Evolutionary conservation across 2,888 invertebrate species (phyloP).

Genomic region (Drosophila rubida): DNA sequence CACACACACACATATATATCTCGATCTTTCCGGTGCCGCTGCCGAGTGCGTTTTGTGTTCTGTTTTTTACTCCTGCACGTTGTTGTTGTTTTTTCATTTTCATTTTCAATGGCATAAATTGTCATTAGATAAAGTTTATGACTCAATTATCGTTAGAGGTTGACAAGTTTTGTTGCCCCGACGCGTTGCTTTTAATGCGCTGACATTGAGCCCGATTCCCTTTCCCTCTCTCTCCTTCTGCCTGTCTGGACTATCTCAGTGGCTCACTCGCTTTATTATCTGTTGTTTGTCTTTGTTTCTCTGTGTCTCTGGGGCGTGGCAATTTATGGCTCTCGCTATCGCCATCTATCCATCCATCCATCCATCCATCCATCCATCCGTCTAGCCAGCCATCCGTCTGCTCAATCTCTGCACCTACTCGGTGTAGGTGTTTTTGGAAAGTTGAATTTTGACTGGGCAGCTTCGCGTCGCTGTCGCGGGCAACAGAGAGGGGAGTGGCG

Average conservation of each 20-base stretch:
- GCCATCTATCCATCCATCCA: slow-evolving; percentile 25
- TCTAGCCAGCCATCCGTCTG: slow-evolving; percentile 26
- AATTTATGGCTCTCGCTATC: slow-evolving; percentile 43
- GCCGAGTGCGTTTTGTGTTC: slow-evolving; percentile 37
- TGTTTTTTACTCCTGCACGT: background rate
- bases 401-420: slow-evolving; percentile 42
- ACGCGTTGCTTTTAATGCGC: slow-evolving; percentile 60
- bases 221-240: background rate
- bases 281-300: slow-evolving; percentile 31
- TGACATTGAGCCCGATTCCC: slow-evolving; percentile 63
- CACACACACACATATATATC: slow-evolving; percentile 18
- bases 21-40: slow-evolving; percentile 59
- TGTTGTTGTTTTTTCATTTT: slow-evolving; percentile 38
- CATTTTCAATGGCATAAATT: slow-evolving; percentile 74
- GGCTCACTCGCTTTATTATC: slow-evolving; percentile 29
- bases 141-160: slow-evolving; percentile 77
- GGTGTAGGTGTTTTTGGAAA: slow-evolving; percentile 40
- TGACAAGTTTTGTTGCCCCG: slow-evolving; percentile 64
- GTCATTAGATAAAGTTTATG: slow-evolving; percentile 79
- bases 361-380: slow-evolving; percentile 5
- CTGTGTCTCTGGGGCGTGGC: slow-evolving; percentile 53
- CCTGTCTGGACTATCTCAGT: background rate
- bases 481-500: background rate
- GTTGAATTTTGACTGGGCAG: slow-evolving; percentile 46
- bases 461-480: background rate